phyloP scores from a whole-genome alignment of 2,888 invertebrate species.

The Drosophila tripunctata region DNA sequence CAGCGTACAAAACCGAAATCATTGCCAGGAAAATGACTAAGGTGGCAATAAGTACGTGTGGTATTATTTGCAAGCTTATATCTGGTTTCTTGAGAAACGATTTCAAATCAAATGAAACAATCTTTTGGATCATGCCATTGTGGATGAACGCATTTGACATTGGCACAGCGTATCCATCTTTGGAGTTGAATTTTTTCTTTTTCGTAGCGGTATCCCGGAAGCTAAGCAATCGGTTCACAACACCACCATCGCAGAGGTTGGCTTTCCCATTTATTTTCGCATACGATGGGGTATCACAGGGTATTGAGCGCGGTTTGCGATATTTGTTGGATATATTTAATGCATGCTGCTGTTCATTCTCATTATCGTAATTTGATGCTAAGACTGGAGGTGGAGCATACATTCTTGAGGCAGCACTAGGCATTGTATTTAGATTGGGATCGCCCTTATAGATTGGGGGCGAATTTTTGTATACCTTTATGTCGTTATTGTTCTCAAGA shows the following conservation, averaged over 20 bases:
- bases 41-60: constrained; percentile 87
- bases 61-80: constrained; percentile 85
- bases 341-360: constrained; percentile 55
- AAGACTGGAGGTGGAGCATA: constrained; percentile 80
- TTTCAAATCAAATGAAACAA: constrained; percentile 40
- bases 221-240: constrained; percentile 73
- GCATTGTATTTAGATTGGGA: constrained; percentile 29
- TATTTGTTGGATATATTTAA: constrained; percentile 42
- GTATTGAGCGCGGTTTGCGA: constrained; percentile 47
- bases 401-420: constrained; percentile 67
- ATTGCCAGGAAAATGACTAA: constrained; percentile 88
- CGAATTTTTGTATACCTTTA: constrained; percentile 18
- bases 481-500: constrained; percentile 51
- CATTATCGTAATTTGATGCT: constrained; percentile 75
- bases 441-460: constrained; percentile 25
- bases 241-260: constrained; percentile 60
- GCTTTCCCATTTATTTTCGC: constrained; percentile 42
- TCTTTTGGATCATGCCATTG: constrained; percentile 51
- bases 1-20: constrained; percentile 88
- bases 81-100: constrained; percentile 63
- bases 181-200: constrained; percentile 57
- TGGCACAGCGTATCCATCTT: constrained; percentile 40
- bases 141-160: constrained; percentile 30
- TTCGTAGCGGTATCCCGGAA: constrained; percentile 73
- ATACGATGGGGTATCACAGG: constrained; percentile 53